phyloP scores from a whole-genome alignment of 2,113 vertebrate species.

The Sapajus apella region DNA sequence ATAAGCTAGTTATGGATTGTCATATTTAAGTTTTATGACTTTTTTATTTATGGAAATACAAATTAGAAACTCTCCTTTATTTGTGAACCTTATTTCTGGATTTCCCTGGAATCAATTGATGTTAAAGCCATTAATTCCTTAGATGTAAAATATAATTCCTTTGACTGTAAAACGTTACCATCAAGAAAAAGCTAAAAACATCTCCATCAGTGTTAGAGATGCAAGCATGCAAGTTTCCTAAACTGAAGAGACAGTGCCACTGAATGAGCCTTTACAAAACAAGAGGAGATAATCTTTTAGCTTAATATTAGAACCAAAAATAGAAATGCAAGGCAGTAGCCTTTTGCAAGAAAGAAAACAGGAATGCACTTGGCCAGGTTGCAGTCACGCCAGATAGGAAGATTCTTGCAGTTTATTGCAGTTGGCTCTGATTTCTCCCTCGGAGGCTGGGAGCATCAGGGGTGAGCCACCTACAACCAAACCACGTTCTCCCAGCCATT shows the following conservation, averaged over 20 bases:
- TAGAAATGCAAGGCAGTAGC: background rate
- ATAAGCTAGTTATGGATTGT: background rate
- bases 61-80: background rate
- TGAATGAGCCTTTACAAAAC: background rate
- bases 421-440: background rate
- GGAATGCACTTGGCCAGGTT: no score
- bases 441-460: background rate
- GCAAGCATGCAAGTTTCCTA: background rate
- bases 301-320: background rate
- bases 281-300: background rate
- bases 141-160: no score
- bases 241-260: background rate
- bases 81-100: slow-evolving; percentile 9
- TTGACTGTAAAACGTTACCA: background rate
- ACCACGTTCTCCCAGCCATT: background rate
- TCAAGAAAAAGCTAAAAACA: background rate
- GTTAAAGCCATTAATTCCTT: background rate
- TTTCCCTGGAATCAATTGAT: background rate
- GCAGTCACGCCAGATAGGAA: background rate
- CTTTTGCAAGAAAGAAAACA: background rate
- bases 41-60: background rate
- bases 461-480: background rate
- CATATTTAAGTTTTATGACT: background rate
- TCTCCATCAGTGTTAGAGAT: background rate
- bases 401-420: background rate